Evolutionary conservation across 2,797 vertebrate species (phyloP), one percentile per base, ranked within the genome.

Genomic region (Typhlichthys eigenmanni): DNA sequence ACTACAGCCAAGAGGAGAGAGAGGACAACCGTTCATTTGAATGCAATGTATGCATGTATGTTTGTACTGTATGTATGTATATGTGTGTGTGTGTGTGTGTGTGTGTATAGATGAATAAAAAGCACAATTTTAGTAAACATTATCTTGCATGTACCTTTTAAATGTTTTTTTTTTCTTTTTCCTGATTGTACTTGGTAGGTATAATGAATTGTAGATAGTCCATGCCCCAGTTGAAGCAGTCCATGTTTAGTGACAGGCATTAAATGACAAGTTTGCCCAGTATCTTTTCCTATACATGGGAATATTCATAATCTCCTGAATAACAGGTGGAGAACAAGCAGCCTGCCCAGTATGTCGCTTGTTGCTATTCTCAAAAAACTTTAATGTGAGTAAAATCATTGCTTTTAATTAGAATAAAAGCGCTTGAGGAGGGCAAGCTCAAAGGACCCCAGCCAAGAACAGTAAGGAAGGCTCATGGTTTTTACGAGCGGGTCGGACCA

Each of bases 341-440:
- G 64, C 72, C 76, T 72, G 56, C 56, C 58, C 61, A 47, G 78
- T 87, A 74, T 80, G 65, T 89, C 91, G 86, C 85, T 86, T 87
- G 90, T 89, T 46, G 75, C 73, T 90, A 71, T 78, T 84, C 80
- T 80, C 82, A 90, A 85, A 77, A 79, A 88, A 90, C 91, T 88
- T 91, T 78, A 90, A 92, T 92, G 87, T 73, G 89, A 91, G 77
- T 85, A 85, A 92, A 94, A 94, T 94, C 85, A 83, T 93, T 93
- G 90, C 84, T 91, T 95, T 94, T 94, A 95, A 95, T 96, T 94
- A 94, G 91, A 93, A 93, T 94, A 89, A 95, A 94, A 95, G 92
- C 92, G 88, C 80, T 85, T 34, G 74, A 90, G 76, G 84, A 89
- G 89, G 73, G 74, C 81, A 80, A 76, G 65, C 71, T 77, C 84